Percentiles rank a stretch among this genome's conserved stretches.
These are phyloP conservation scores for Cantharis flavilabris DNA, from an alignment of 2,888 invertebrate species.

Conservation along the genomic window DNA sequence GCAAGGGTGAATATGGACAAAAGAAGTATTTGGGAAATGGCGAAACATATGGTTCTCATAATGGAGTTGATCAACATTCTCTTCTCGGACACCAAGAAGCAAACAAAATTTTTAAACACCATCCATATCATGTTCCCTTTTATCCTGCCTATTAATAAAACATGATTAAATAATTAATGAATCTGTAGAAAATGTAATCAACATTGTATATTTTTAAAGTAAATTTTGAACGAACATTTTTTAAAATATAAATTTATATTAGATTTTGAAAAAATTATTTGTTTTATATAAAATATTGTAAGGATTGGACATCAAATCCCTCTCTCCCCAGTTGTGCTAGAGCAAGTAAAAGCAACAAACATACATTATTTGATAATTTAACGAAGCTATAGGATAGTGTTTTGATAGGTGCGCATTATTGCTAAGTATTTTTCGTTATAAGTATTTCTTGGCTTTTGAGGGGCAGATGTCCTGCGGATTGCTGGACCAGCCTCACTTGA, in stretches of 20 bases:
- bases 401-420: no score
- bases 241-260: background rate
- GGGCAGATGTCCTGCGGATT: no score
- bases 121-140: conserved; percentile 62
- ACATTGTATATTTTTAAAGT: background rate
- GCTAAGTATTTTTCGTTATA: no score
- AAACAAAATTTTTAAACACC: conserved; percentile 62
- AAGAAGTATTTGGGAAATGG: conserved; percentile 64
- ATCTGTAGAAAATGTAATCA: background rate
- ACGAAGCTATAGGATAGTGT: no score
- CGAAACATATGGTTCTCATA: conserved; percentile 62
- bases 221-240: background rate
- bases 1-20: conserved; percentile 65
- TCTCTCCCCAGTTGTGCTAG: no score
- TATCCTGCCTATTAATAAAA: conserved; percentile 4
- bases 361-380: no score
- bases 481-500: no score
- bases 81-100: conserved; percentile 66
- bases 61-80: conserved; percentile 65
- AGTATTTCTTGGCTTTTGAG: no score
- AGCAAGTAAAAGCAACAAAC: no score
- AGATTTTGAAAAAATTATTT: background rate
- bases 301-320: no score
- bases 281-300: background rate
- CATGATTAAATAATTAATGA: background rate